Base-by-base conservation (phyloP, 2,888 invertebrate genomes). In the Torymus aiolomorphi region DNA sequence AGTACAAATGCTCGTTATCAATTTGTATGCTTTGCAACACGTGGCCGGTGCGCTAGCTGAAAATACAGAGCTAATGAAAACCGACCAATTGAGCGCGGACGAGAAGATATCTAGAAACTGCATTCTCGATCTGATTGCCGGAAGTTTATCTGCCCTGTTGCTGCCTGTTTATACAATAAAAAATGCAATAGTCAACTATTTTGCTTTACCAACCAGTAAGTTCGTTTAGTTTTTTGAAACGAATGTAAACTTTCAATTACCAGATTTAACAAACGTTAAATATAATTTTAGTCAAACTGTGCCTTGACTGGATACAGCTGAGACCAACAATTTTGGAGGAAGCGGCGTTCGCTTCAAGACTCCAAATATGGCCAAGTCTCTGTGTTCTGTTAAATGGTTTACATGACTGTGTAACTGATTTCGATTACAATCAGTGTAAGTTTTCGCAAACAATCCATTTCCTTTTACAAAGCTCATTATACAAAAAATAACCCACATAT, bases 341-440 rank as follows among this genome's bases (percentile, higher is more conserved):
- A 82, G 87, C 90, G 59, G 92, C 93, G 83, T 94, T 93, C 87
- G 91, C 91, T 66, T 91, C 92, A 80, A 91, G 93, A 70, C 92
- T 94, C 63, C 95, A 95, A 89, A 94, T 96, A 86, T 96, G 96
- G 96, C 94, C 94, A 11, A 95, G 95, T 87, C 91, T 96, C 71
- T 95, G 95, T 85, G 94, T 95, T 88, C 90, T 95, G n/a, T 91
- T 96, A 84, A 95, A 95, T 89, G 92, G 92, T 82, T 91, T 95
- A 67, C 94, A 94, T 84, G 89, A 87, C 80, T 91, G 88, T 73
- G 87, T 92, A 80, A 87, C 88, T 80, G 91, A 92, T 82, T 92
- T 93, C 84, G 90, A 92, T 82, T 89, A 90, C 73, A 91, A 91
- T 81, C 91, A 92, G 85, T 93, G 93, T 94, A 88, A 65, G 66